phyloP scores from a whole-genome alignment of 1,140 invertebrate species.

The Drosophila watanabei region DNA sequence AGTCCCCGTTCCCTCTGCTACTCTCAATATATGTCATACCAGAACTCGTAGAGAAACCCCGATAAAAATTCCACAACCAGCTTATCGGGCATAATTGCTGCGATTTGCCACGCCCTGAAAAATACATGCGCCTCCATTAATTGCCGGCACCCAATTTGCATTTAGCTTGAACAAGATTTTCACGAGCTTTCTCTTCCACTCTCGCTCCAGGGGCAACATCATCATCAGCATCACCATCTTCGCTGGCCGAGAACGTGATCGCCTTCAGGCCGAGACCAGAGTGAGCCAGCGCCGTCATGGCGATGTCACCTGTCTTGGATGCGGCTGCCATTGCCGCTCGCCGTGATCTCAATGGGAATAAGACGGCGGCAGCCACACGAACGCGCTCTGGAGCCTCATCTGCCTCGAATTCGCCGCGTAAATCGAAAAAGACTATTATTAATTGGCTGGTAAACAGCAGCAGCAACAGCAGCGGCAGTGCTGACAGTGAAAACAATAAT shows the following conservation, averaged over 20 bases:
- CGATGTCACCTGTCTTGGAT: conserved; percentile 51
- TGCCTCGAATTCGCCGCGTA: conserved; percentile 48
- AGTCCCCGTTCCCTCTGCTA: not conserved
- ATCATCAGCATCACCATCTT: conserved; percentile 28
- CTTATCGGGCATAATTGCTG: conserved; percentile 33
- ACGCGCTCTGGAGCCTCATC: not conserved
- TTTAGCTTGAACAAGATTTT: conserved; percentile 47
- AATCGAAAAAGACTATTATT: conserved; percentile 73
- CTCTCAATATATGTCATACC: not conserved
- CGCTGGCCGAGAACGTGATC: conserved; percentile 40
- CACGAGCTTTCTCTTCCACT: conserved; percentile 68
- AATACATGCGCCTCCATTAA: conserved; percentile 15
- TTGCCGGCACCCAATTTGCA: conserved; percentile 41
- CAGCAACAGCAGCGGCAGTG: not conserved
- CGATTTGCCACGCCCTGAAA: conserved; percentile 21
- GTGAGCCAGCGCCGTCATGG: conserved; percentile 33
- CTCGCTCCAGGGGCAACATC: conserved; percentile 53
- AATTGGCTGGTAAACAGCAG: conserved; percentile 71
- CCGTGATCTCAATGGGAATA: conserved; percentile 52
- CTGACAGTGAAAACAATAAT: conserved; percentile 48
- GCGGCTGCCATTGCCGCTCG: conserved; percentile 38
- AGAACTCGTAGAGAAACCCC: conserved; percentile 7
- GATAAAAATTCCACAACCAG: conserved; percentile 1
- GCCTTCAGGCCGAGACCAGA: conserved; percentile 34
- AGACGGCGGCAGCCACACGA: conserved; percentile 15